phyloP scores from a whole-genome alignment of 2,113 vertebrate genomes.

The Rhynchopsitta pachyrhyncha region DNA sequence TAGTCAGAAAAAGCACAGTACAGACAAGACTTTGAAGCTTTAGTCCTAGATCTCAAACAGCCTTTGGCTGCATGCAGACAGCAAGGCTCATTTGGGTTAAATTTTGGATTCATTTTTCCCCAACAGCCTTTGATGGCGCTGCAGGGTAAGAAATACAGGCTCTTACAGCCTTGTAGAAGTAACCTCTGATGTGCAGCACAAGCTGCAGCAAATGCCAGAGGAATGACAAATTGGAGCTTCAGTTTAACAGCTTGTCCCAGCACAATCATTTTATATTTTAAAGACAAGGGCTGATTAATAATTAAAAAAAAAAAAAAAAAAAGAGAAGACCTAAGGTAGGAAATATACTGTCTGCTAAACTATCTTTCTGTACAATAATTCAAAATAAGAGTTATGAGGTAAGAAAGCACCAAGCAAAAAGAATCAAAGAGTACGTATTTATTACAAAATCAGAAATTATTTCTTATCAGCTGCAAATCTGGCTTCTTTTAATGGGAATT shows the following conservation, averaged over 20 bases:
- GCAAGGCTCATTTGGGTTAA: background rate
- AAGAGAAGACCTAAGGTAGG: background rate
- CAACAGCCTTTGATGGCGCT: slow-evolving; percentile 53
- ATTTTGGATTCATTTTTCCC: background rate
- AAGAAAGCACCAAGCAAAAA: background rate
- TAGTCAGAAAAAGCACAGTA: background rate
- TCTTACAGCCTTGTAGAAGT: background rate
- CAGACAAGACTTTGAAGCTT: background rate
- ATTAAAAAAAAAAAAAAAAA: background rate
- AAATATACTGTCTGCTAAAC: background rate
- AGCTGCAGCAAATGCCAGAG: background rate
- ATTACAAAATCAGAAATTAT: background rate
- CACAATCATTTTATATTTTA: slow-evolving; percentile 8
- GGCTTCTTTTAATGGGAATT: background rate
- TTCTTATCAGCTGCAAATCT: background rate
- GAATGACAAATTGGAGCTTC: slow-evolving; percentile 34
- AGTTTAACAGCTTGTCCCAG: slow-evolving; percentile 12
- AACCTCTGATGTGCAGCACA: background rate
- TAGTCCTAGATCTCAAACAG: background rate
- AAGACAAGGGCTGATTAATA: background rate
- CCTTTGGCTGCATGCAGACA: background rate
- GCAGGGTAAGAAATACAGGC: slow-evolving; percentile 57
- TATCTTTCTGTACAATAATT: background rate
- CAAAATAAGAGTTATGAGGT: background rate
- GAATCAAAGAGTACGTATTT: background rate